phyloP scores from a whole-genome alignment of 2,888 invertebrate species.

The Podotricha telesiphe region DNA sequence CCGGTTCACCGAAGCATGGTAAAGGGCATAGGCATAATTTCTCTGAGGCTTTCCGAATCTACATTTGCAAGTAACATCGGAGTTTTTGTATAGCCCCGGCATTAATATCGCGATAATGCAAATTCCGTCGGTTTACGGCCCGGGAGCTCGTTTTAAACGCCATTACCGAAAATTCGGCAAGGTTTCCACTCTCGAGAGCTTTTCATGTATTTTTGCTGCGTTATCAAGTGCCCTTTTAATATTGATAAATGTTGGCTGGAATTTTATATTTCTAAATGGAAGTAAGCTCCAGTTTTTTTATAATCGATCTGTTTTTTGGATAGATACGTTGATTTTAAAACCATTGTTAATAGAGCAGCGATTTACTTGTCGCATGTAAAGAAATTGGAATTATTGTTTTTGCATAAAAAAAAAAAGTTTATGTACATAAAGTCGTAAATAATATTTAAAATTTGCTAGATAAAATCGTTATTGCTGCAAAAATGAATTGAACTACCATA shows the following conservation, averaged over 20 bases:
- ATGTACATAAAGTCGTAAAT: neutral
- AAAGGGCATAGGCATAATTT: conserved; percentile 43
- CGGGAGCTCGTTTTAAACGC: conserved; percentile 59
- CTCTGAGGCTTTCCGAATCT: conserved; percentile 45
- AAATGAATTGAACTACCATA: conserved; percentile 53
- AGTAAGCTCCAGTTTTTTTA: conserved; percentile 5
- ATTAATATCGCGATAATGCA: conserved; percentile 74
- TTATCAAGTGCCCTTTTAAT: conserved; percentile 57
- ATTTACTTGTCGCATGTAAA: neutral
- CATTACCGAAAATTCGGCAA: conserved; percentile 70
- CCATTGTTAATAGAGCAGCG: too few species aligned
- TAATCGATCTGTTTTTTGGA: neutral
- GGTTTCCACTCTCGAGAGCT: conserved; percentile 64
- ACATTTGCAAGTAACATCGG: conserved; percentile 50
- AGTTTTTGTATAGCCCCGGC: conserved; percentile 60
- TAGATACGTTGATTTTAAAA: neutral
- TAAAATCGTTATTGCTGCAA: conserved; percentile 32
- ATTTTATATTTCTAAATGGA: conserved; percentile 18
- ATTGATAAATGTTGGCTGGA: conserved; percentile 46
- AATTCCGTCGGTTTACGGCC: conserved; percentile 64
- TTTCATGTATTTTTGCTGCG: conserved; percentile 61
- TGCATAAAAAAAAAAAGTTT: neutral
- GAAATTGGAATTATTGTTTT: neutral
- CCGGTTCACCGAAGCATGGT: neutral
- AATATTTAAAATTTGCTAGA: conserved; percentile 11